Percentiles rank a stretch among this genome's conserved stretches.
Conservation (phyloP, 92 coral and sea anemone species). For the Chrysogorgia sp. region DNA sequence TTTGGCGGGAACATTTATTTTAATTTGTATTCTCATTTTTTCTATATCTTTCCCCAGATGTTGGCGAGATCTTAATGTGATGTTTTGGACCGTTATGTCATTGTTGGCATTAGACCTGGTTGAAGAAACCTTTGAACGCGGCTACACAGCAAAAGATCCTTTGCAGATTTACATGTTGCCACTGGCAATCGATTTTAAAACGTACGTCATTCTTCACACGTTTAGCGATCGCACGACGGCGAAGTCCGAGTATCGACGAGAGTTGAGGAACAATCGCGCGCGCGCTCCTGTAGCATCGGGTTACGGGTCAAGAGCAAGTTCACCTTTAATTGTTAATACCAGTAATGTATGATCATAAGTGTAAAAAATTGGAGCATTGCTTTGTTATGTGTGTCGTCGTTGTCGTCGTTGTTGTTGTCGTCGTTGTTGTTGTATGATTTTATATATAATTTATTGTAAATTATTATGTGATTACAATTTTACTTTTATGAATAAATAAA, state of each 20-base stretch:
- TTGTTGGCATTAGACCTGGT: constrained; percentile 56
- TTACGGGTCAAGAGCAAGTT: background rate
- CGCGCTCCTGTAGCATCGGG: background rate
- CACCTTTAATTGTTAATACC: constrained; percentile 8
- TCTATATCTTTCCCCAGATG: constrained; percentile 32
- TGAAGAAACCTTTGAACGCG: constrained; percentile 57
- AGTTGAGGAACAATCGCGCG: constrained; percentile 24
- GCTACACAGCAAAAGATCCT: constrained; percentile 19
- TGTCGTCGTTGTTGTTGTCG: too few relatives aligned
- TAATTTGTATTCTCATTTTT: background rate
- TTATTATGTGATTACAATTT: too few relatives aligned
- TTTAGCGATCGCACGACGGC: constrained; percentile 48
- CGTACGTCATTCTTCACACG: constrained; percentile 66
- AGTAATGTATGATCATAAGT: too few relatives aligned
- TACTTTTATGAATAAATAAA: too few relatives aligned
- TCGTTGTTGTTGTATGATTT: too few relatives aligned
- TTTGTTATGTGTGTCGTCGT: too few relatives aligned
- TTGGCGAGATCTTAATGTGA: constrained; percentile 67
- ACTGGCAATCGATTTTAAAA: constrained; percentile 72
- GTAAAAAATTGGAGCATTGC: too few relatives aligned
- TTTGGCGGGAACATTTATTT: background rate
- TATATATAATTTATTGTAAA: too few relatives aligned
- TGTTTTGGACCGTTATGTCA: constrained; percentile 59
- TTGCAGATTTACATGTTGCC: constrained; percentile 60
- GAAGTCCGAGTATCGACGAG: constrained; percentile 46